phyloP scores from a whole-genome alignment of 2,797 vertebrate species.

The Xerus rutilus region DNA sequence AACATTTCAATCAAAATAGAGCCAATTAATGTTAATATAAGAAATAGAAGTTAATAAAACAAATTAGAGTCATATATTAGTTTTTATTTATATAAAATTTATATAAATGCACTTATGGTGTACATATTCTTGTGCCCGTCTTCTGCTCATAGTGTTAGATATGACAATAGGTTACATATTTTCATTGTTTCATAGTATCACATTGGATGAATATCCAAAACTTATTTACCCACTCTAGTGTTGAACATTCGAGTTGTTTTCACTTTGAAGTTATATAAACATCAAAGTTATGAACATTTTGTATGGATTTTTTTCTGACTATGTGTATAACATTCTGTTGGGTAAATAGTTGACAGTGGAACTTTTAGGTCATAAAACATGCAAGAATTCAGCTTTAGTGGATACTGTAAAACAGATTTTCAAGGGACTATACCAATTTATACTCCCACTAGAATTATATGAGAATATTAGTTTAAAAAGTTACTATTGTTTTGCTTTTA shows the following conservation, averaged over 20 bases:
- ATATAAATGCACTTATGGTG: not conserved
- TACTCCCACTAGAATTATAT: too few species aligned
- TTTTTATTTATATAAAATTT: not conserved
- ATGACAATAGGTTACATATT: not conserved
- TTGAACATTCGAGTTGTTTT: not conserved
- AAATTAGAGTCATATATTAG: not conserved
- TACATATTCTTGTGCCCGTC: not conserved
- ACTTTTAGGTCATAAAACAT: not conserved
- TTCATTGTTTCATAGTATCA: not conserved
- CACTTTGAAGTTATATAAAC: not conserved
- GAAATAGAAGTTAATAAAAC: not conserved
- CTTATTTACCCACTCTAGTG: not conserved
- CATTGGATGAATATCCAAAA: not conserved
- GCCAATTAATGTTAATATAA: not conserved
- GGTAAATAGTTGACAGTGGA: too few species aligned
- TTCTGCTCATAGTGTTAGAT: not conserved
- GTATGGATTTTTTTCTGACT: not conserved
- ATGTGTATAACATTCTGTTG: not conserved
- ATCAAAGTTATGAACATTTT: not conserved
- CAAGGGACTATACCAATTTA: not conserved
- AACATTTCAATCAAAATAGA: not conserved
- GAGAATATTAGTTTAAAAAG: not conserved
- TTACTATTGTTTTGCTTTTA: not conserved
- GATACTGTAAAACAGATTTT: not conserved
- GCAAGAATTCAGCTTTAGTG: not conserved